Evolutionary conservation across 1,140 invertebrate genomes (phyloP).

Genomic region (Drosophila melanica): DNA sequence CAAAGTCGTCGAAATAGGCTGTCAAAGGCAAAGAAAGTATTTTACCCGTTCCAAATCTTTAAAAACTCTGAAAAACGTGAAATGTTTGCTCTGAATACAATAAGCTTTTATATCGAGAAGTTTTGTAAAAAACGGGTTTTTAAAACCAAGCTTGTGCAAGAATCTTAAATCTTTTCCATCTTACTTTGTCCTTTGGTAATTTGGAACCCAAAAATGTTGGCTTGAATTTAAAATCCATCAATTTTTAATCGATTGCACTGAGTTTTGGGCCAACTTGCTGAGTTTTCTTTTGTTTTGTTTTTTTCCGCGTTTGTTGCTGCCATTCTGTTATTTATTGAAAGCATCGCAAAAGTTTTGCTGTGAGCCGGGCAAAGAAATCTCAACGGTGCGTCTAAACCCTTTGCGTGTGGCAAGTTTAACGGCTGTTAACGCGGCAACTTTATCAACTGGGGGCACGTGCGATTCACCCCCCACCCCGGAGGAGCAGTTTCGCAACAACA

Average conservation of each 20-base stretch:
- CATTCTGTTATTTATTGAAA: constrained; percentile 74
- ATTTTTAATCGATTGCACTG: not conserved
- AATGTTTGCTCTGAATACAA: too few species aligned
- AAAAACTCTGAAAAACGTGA: too few species aligned
- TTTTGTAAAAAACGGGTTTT: too few species aligned
- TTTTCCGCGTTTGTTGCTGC: constrained; percentile 35
- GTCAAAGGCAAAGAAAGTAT: too few species aligned
- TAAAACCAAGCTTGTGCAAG: too few species aligned
- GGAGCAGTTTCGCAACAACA: not conserved
- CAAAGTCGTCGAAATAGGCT: too few species aligned
- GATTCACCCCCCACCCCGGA: too few species aligned
- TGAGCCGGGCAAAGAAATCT: constrained; percentile 53
- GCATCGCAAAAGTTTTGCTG: constrained; percentile 56
- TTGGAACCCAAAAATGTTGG: too few species aligned
- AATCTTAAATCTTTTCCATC: too few species aligned
- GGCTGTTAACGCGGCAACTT: constrained; percentile 75
- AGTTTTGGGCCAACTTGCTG: not conserved
- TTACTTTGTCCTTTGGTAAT: too few species aligned
- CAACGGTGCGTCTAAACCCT: constrained; percentile 67
- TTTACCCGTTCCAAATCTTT: too few species aligned
- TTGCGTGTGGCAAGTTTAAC: constrained; percentile 66
- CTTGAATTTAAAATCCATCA: not conserved
- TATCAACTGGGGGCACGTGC: constrained; percentile 66
- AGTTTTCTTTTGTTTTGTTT: constrained; percentile 16
- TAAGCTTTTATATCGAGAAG: too few species aligned